A percentile compares a stretch with the other conserved stretches of the same genome.
phyloP scores from a whole-genome alignment of 2,113 vertebrate species.

The Erpornis zantholeuca region DNA sequence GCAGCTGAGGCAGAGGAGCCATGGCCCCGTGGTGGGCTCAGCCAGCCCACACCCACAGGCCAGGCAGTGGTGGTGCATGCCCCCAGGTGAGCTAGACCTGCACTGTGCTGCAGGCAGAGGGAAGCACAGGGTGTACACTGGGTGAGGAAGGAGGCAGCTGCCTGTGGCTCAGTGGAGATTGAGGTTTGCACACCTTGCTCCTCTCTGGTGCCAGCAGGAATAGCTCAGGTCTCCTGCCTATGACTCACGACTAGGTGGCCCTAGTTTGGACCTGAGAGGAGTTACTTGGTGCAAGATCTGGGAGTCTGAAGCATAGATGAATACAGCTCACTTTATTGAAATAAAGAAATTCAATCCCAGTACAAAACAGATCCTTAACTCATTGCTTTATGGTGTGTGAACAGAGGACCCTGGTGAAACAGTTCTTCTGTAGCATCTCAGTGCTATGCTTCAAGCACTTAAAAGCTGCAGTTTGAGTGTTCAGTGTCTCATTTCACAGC shows the following conservation, averaged over 20 bases:
- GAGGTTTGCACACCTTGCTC: not conserved
- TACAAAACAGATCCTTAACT: not conserved
- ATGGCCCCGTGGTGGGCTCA: accelerated
- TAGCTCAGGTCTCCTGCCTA: not conserved
- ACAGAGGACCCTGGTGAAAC: not conserved
- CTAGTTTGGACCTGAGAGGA: not conserved
- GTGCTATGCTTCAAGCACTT: not conserved
- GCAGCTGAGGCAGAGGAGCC: not conserved
- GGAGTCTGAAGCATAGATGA: not conserved
- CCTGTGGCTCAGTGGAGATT: not conserved
- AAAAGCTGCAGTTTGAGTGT: not conserved
- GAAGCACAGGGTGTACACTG: accelerated
- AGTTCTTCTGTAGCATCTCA: not conserved
- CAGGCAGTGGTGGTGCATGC: not conserved
- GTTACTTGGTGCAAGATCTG: not conserved
- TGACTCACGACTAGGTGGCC: accelerated
- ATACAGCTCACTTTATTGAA: not conserved
- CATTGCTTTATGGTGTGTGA: not conserved
- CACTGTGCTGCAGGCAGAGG: not conserved
- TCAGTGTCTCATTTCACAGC: not conserved
- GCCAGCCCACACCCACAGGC: not conserved
- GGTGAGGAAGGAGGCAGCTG: not conserved
- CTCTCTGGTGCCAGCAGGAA: not conserved
- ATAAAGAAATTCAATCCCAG: not conserved
- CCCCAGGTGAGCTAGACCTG: not conserved